Evolutionary conservation across 2,888 invertebrate genomes (phyloP).

Genomic region (Papilio gigon): DNA sequence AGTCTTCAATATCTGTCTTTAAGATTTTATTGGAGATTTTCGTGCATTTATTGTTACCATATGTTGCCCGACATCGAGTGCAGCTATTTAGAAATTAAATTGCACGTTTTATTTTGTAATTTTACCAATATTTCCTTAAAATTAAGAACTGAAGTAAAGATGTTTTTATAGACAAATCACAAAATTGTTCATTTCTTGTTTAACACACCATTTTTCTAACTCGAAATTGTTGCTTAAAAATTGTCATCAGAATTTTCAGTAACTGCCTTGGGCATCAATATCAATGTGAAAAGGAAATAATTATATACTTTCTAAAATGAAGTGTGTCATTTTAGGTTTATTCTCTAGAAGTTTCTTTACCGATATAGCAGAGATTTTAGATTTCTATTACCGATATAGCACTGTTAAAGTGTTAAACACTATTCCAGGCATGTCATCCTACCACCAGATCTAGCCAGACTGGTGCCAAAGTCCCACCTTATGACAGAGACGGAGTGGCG

Average conservation of each 20-base stretch:
- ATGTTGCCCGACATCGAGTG: slow-evolving; percentile 6
- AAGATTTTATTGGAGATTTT: neutral
- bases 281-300: no score
- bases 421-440: slow-evolving; percentile 92
- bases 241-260: neutral
- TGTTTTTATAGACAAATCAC: no score
- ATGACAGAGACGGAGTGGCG: slow-evolving; percentile 98
- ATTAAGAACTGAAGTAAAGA: no score
- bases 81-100: neutral
- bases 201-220: no score
- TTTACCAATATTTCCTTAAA: no score
- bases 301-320: no score
- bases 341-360: no score
- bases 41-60: neutral
- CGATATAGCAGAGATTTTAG: no score
- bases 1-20: neutral
- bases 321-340: no score
- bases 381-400: no score
- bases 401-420: neutral
- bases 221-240: no score
- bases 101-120: neutral
- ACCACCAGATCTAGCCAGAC: slow-evolving; percentile 91
- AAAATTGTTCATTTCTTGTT: no score
- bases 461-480: slow-evolving; percentile 93
- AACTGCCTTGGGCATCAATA: neutral